Conservation (phyloP, 2,888 invertebrate genomes). For the Drosophila yooni region DNA sequence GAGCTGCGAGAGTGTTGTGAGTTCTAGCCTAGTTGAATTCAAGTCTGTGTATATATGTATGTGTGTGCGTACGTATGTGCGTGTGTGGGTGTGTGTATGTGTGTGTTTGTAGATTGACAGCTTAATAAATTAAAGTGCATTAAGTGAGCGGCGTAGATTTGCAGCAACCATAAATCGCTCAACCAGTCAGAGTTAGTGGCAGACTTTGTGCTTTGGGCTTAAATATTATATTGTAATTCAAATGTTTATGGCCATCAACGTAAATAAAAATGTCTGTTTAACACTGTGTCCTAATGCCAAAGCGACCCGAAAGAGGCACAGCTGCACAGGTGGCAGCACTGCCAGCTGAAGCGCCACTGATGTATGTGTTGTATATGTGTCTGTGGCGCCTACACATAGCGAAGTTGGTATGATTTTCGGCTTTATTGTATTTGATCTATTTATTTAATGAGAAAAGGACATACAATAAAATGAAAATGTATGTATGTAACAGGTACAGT, state of each 20-base stretch:
- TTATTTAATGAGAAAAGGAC: not conserved
- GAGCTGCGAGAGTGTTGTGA: conserved; percentile 16
- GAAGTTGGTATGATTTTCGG: not conserved
- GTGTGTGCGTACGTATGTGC: not conserved
- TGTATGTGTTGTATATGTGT: conserved; percentile 42
- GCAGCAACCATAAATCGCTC: conserved; percentile 75
- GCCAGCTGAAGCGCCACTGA: conserved; percentile 42
- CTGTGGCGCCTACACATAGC: conserved; percentile 9
- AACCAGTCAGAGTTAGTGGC: conserved; percentile 33
- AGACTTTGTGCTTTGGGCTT: conserved; percentile 54
- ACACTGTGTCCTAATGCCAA: conserved; percentile 16
- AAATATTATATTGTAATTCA: conserved; percentile 80
- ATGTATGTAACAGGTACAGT: not conserved
- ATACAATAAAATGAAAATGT: not conserved
- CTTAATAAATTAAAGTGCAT: conserved; percentile 81
- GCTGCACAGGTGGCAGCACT: conserved; percentile 45
- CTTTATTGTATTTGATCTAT: not conserved
- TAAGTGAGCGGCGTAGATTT: conserved; percentile 74
- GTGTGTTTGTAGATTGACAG: conserved; percentile 61
- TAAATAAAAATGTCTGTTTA: conserved; percentile 76
- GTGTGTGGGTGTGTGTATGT: conserved; percentile 4
- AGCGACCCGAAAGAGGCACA: conserved; percentile 29
- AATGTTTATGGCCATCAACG: conserved; percentile 80
- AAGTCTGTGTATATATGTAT: not conserved
- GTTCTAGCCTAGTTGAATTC: not conserved